Base-by-base conservation (phyloP, 2,113 vertebrate species). In the Oncorhynchus keta region DNA sequence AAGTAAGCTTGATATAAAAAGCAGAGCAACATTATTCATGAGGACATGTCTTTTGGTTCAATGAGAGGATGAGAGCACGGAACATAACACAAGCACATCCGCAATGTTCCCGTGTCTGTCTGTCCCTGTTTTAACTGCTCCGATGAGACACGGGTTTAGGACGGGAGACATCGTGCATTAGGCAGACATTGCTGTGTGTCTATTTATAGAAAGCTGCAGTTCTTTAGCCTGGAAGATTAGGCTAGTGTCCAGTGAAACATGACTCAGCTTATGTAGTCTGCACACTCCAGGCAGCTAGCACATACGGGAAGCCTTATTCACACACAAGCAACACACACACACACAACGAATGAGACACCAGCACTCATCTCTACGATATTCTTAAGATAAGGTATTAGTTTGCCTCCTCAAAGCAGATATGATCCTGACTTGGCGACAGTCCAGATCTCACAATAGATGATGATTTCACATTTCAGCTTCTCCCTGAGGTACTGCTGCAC, bases 401-500 rank as follows among this genome's bases (percentile, higher is more conserved):
- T 62, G 59, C 59, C 59, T 22, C 59, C n/a, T 22, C 59, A 22
- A 62, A 62, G n/a, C 24, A 65, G 68, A 67, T 76, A 68, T 5
- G 12, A 20, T 32, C 14, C 49, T 72, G 5, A 28, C 16, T 22
- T 14, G 0, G 14, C 51, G 57, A 30, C 7, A 3, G 18, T 28
- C 28, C 70, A 59, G 79, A 69, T 45, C 75, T 70, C 18, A 51
- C 18, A 68, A 14, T 24, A 85, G 77, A 76, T 70, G 68, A 45
- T 73, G 75, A 84, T 81, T 83, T 74, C 32, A 71, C 76, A 76
- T 73, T 79, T 70, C 69, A 79, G 57, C 9, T 18, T 75, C 71
- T 62, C 4, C 73, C 62, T 14, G 22, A 70, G 72, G 67, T 32
- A 73, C 72, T 76, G 70, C 18, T 22, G 59, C 76, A 80, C 70